A percentile compares a stretch with the other conserved stretches of the same genome.
These are phyloP conservation scores for Caracal caracal DNA, from an alignment of 2,113 vertebrate species.

Conservation along the genomic window DNA sequence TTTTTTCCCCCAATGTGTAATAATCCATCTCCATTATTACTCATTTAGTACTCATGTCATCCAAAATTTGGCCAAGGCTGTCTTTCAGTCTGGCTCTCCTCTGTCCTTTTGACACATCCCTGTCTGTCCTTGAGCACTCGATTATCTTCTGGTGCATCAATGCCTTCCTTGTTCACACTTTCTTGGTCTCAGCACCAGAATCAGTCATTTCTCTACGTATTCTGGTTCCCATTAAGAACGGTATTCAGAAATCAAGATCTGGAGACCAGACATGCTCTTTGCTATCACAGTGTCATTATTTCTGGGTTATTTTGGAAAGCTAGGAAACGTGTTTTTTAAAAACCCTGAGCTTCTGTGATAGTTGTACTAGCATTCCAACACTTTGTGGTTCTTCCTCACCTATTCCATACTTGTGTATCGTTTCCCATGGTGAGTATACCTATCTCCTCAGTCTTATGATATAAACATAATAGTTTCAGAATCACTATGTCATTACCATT, in stretches of 20 bases:
- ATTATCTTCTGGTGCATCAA: background rate
- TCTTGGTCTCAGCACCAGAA: background rate
- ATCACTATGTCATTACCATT: background rate
- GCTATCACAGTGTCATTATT: background rate
- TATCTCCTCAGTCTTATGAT: background rate
- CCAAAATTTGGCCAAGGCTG: background rate
- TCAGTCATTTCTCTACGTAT: background rate
- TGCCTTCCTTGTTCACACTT: background rate
- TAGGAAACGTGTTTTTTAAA: background rate
- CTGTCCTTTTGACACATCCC: background rate
- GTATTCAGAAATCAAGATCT: background rate
- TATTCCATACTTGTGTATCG: background rate
- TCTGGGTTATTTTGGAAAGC: background rate
- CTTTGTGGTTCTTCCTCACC: background rate
- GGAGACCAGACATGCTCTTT: background rate
- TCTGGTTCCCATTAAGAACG: background rate
- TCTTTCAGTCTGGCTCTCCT: background rate
- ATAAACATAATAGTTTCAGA: background rate
- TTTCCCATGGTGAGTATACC: background rate
- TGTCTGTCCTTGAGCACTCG: background rate
- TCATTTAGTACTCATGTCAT: background rate
- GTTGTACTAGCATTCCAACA: background rate
- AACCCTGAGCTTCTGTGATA: background rate
- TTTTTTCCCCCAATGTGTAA: background rate
- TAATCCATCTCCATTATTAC: background rate